Evolutionary conservation across 2,888 invertebrate species (phyloP).

Genomic region (Neoscelio sp.): DNA sequence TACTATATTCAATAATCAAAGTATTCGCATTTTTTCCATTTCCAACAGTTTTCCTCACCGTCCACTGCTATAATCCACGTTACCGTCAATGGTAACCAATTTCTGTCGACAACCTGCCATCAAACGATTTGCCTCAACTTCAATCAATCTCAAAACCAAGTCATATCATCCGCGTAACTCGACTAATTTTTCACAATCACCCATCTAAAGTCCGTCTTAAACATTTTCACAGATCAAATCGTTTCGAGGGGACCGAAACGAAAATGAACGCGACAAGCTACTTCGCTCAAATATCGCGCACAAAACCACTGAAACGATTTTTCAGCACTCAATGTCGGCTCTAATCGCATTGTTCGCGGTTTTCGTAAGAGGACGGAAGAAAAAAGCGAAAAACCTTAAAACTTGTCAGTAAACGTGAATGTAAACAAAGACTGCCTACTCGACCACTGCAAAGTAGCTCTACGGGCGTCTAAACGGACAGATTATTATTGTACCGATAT

Average conservation of each 20-base stretch:
- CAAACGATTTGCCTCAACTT: not conserved
- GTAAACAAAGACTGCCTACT: conserved; percentile 69
- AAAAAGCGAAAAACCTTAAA: conserved; percentile 65
- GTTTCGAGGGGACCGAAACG: no score
- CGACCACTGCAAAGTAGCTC: not conserved
- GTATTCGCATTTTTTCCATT: no score
- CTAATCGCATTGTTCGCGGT: conserved; percentile 62
- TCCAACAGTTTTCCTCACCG: no score
- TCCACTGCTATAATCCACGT: no score
- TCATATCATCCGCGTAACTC: not conserved
- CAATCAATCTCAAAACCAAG: no score
- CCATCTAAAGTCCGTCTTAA: not conserved
- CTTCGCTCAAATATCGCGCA: conserved; percentile 32
- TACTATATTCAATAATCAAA: no score
- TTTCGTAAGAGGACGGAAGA: conserved; percentile 20
- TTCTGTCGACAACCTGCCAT: no score
- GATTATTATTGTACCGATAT: conserved; percentile 79
- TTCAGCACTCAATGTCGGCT: conserved; percentile 76
- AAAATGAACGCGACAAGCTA: conserved; percentile 3
- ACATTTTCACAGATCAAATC: conserved; percentile 11
- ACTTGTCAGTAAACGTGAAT: conserved; percentile 70
- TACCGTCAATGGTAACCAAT: no score
- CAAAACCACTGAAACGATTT: conserved; percentile 71
- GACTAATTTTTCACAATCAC: not conserved
- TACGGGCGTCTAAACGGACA: conserved; percentile 66